phyloP scores from a whole-genome alignment of 1,140 invertebrate species.

The Mercenaria mercenaria region DNA sequence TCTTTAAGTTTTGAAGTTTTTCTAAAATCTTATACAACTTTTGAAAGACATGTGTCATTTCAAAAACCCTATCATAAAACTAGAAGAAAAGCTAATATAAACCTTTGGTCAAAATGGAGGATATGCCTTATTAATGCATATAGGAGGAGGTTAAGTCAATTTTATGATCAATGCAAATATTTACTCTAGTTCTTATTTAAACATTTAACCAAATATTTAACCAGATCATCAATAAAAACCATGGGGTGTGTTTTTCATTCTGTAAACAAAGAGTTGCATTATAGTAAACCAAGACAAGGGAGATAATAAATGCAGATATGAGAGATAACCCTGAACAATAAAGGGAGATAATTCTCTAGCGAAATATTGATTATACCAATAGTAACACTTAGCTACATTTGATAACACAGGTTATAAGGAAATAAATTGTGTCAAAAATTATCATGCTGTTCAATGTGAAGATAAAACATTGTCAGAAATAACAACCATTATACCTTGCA shows the following conservation, averaged over 20 bases:
- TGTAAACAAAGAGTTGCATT: background rate
- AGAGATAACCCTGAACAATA: background rate
- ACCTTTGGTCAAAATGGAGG: background rate
- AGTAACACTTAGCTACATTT: background rate
- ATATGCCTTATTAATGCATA: background rate
- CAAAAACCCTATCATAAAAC: no score
- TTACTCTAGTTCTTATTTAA: background rate
- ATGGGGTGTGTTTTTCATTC: background rate
- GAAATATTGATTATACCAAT: background rate
- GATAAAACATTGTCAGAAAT: slow-evolving; percentile 28
- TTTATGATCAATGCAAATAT: slow-evolving; percentile 26
- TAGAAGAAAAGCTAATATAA: no score
- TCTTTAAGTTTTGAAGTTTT: no score
- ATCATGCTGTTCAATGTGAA: background rate
- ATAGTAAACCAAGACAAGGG: background rate
- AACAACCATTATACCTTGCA: background rate
- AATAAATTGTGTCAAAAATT: slow-evolving; percentile 35
- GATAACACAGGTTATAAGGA: slow-evolving; percentile 4
- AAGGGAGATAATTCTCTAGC: slow-evolving; percentile 5
- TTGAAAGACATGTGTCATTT: no score
- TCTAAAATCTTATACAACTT: no score
- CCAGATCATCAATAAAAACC: slow-evolving; percentile 4
- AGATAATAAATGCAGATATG: background rate
- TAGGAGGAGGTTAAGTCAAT: background rate
- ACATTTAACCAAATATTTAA: slow-evolving; percentile 42